Evolutionary conservation across 92 coral and sea anemone genomes (phyloP), one percentile per base, ranked within the genome.

Genomic region (Diadumene lineata): DNA sequence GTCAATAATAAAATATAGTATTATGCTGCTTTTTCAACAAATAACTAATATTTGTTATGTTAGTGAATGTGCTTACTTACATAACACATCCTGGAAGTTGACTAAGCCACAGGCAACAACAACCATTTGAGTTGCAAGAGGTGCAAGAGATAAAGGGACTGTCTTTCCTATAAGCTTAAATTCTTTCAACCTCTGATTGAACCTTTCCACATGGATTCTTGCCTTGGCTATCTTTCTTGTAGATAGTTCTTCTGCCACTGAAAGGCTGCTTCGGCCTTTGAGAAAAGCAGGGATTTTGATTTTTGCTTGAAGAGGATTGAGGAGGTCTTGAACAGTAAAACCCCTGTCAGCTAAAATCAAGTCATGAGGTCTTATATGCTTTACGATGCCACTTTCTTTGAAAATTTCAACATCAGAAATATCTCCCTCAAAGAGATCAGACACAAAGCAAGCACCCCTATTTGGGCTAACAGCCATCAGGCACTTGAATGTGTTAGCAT

Each of bases 41-140:
- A 22, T 22, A 61, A 61, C 22, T 8, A 22, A 6, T 61, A 28
- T 23, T 10, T 61, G 28, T 8, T 22, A 18, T 9, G 27, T 8
- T 18, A 21, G 27, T 61, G 0, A 26, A 31, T 10, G 32, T 7
- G 38, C 18, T 68, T 77, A 81, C 64, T 81, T 86, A 77, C 90
- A 86, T 28, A 86, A 80, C 25, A 70, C 67, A 43, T 72, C 68
- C 79, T 86, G 87, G 60, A 81, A 86, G 63, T 86, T 86, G 0
- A 86, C 91, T 15, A 87, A 87, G 18, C 64, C 72, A 63, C 81
- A 74, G 19, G 85, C 91, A 31, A 87, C 87, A n/a, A 86, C 87
- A 33, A 86, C 91, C 88, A 87, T 82, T 69, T 87, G 92, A 15
- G 92, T 87, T 31, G 87, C 91, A 32, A 87, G 77, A 21, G 87